phyloP scores from a whole-genome alignment of 2,113 vertebrate species.

The Patagioenas fasciata region DNA sequence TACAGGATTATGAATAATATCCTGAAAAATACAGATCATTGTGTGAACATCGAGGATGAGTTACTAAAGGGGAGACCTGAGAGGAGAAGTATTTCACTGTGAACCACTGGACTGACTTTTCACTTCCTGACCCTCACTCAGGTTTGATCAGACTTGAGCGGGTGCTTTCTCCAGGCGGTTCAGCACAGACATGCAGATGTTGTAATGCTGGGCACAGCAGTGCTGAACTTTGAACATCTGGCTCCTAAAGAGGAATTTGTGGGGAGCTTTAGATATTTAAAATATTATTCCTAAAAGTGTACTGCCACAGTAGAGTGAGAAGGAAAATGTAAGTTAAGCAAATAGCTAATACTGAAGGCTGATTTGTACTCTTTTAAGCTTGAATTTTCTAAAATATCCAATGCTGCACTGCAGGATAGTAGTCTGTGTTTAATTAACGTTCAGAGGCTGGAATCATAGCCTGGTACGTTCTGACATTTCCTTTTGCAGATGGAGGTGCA shows the following conservation, averaged over 20 bases:
- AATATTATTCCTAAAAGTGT: background rate
- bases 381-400: background rate
- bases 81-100: background rate
- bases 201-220: background rate
- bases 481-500: slow-evolving; percentile 25
- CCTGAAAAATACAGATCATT: background rate
- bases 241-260: background rate
- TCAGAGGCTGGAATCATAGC: background rate
- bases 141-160: background rate
- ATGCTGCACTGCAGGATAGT: background rate
- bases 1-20: background rate
- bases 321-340: background rate
- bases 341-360: background rate
- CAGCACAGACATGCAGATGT: background rate
- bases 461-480: background rate
- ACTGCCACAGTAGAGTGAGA: background rate
- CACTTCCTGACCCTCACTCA: background rate
- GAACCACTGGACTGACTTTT: background rate
- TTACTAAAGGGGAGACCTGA: background rate
- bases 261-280: background rate
- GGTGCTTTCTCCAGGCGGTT: background rate
- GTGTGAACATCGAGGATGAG: background rate
- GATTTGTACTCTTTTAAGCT: background rate
- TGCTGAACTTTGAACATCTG: background rate
- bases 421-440: slow-evolving; percentile 1